A percentile compares a stretch with the other conserved stretches of the same genome.
phyloP scores from a whole-genome alignment of 2,113 vertebrate genomes.

The Takifugu bimaculatus region DNA sequence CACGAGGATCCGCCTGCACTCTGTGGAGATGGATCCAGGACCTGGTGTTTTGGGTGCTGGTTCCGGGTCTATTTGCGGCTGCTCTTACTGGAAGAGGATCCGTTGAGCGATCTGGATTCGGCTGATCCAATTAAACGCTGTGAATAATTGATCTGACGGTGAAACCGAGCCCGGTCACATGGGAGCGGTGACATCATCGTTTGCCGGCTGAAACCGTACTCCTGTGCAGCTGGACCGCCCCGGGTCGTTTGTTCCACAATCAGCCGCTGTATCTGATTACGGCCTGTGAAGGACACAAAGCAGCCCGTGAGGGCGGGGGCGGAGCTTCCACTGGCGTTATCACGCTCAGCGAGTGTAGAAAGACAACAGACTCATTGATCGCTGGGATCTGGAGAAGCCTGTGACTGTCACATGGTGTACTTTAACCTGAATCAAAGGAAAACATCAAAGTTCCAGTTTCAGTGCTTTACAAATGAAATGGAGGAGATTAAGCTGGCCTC shows the following conservation, averaged over 20 bases:
- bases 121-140: slow-evolving; percentile 74
- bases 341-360: slow-evolving; percentile 41
- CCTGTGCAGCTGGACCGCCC: slow-evolving; percentile 65
- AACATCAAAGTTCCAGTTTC: slow-evolving; percentile 18
- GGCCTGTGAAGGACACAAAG: slow-evolving; percentile 64
- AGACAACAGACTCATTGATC: slow-evolving; percentile 55
- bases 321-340: slow-evolving; percentile 45
- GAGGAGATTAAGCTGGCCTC: slow-evolving; percentile 24
- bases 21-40: slow-evolving; percentile 53
- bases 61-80: slow-evolving; percentile 71
- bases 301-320: slow-evolving; percentile 58
- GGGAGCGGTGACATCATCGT: slow-evolving; percentile 71
- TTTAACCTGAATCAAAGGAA: slow-evolving; percentile 11
- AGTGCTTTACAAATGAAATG: slow-evolving; percentile 8
- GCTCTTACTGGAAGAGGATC: slow-evolving; percentile 73
- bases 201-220: slow-evolving; percentile 56
- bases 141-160: slow-evolving; percentile 76
- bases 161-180: slow-evolving; percentile 69
- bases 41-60: slow-evolving; percentile 51
- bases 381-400: slow-evolving; percentile 32
- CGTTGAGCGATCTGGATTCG: slow-evolving; percentile 67
- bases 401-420: slow-evolving; percentile 51
- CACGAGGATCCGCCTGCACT: slow-evolving; percentile 35
- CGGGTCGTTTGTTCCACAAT: slow-evolving; percentile 61
- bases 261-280: slow-evolving; percentile 66